These are phyloP conservation scores for Pipa parva DNA, from an alignment of 2,113 vertebrate species.

Conservation along the genomic window DNA sequence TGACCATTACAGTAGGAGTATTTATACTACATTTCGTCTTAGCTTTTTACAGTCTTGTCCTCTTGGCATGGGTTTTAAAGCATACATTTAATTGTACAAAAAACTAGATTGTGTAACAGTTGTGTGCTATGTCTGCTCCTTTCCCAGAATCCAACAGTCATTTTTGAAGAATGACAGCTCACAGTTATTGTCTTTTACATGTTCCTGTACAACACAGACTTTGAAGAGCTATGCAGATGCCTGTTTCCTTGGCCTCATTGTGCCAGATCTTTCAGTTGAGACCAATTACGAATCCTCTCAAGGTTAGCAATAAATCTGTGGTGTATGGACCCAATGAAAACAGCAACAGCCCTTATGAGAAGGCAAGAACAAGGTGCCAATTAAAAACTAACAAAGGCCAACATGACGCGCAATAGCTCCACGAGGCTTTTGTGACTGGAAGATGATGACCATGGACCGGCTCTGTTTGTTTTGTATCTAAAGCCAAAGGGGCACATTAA, in stretches of 20 bases:
- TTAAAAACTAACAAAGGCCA: slow-evolving; percentile 15
- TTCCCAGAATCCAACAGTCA: no score
- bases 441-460: neutral
- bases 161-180: no score
- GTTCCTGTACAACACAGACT: neutral
- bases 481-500: no score
- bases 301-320: slow-evolving; percentile 6
- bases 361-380: slow-evolving; percentile 16
- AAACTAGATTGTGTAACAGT: no score
- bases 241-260: slow-evolving; percentile 5
- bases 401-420: neutral
- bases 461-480: no score
- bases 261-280: slow-evolving; percentile 31
- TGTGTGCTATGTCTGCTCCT: no score
- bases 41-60: no score
- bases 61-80: no score
- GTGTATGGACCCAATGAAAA: neutral
- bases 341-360: neutral
- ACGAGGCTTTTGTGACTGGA: neutral
- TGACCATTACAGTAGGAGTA: no score
- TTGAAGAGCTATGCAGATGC: neutral
- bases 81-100: no score
- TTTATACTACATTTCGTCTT: no score
- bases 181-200: no score
- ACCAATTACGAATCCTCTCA: slow-evolving; percentile 27